phyloP scores from a whole-genome alignment of 2,888 invertebrate species.

The Leucania comma region DNA sequence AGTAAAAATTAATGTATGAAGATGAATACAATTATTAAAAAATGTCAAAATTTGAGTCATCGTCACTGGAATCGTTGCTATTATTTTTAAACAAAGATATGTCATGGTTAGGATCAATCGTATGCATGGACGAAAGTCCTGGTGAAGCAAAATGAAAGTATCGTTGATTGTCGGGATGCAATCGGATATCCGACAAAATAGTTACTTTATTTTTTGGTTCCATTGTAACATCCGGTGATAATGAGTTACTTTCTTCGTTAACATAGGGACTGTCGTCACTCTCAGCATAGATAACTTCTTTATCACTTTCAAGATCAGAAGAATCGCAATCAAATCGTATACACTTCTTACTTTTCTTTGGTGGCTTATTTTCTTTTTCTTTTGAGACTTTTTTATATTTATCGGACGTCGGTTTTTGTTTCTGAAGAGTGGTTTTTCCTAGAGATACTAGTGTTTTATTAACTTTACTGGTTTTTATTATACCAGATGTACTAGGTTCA shows the following conservation, averaged over 20 bases:
- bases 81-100: constrained; percentile 7
- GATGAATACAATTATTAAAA: not conserved
- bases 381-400: constrained; percentile 2
- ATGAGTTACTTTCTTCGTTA: constrained; percentile 21
- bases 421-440: not conserved
- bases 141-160: constrained; percentile 13
- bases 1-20: not conserved
- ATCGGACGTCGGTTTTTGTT: not conserved
- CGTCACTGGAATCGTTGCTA: too few species aligned
- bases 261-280: constrained; percentile 20
- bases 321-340: constrained; percentile 3
- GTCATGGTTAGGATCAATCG: constrained; percentile 23
- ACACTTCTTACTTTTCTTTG: not conserved
- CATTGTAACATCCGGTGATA: constrained; percentile 1
- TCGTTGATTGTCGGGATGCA: constrained; percentile 9
- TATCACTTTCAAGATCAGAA: constrained; percentile 15
- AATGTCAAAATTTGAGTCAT: too few species aligned
- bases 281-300: constrained; percentile 9
- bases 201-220: constrained; percentile 4
- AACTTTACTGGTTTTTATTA: constrained; percentile 10
- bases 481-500: constrained; percentile 5
- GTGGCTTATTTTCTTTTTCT: constrained; percentile 13
- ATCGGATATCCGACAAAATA: constrained; percentile 15
- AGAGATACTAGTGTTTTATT: constrained; percentile 5
- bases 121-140: constrained; percentile 17